Evolutionary conservation across 2,797 vertebrate genomes (phyloP).

Genomic region (Kryptopterus vitreolus): DNA sequence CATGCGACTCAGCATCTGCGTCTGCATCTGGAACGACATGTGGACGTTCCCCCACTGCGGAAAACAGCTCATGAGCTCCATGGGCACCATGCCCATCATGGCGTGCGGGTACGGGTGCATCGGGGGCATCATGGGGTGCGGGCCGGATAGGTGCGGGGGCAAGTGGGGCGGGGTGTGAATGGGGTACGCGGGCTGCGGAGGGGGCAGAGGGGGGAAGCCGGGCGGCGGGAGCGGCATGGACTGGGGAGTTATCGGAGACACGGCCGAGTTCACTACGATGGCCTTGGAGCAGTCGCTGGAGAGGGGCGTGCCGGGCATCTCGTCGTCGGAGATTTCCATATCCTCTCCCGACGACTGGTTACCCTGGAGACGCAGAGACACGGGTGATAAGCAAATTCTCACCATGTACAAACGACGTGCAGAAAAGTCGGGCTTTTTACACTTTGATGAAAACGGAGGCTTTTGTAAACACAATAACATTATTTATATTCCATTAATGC

Average conservation of each 20-base stretch:
- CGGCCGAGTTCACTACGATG: conserved; percentile 85
- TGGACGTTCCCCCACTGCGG: conserved; percentile 92
- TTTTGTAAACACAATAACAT: too few relatives aligned
- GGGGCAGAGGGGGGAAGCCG: conserved; percentile 82
- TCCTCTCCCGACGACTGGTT: conserved; percentile 95
- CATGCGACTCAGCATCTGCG: conserved; percentile 96
- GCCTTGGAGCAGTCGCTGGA: conserved; percentile 86
- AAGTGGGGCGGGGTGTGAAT: conserved; percentile 82
- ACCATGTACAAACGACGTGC: neutral
- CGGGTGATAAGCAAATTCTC: conserved; percentile 1
- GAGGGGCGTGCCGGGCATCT: conserved; percentile 88
- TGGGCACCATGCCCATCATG: conserved; percentile 89
- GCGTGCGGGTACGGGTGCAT: conserved; percentile 81
- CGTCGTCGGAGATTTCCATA: conserved; percentile 98
- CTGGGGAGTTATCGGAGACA: conserved; percentile 80
- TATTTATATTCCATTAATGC: too few relatives aligned
- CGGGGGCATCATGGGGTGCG: conserved; percentile 80
- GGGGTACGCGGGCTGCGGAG: conserved; percentile 78
- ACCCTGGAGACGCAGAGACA: conserved; percentile 69
- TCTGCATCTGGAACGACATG: conserved; percentile 99
- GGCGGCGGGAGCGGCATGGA: conserved; percentile 81
- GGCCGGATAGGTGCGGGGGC: conserved; percentile 72
- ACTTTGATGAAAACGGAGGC: too few relatives aligned
- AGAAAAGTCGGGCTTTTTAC: neutral
- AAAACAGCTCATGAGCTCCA: conserved; percentile 91